A percentile compares a stretch with the other conserved stretches of the same genome.
phyloP scores from a whole-genome alignment of 1,140 invertebrate species.

The Pogonomyrmex californicus region DNA sequence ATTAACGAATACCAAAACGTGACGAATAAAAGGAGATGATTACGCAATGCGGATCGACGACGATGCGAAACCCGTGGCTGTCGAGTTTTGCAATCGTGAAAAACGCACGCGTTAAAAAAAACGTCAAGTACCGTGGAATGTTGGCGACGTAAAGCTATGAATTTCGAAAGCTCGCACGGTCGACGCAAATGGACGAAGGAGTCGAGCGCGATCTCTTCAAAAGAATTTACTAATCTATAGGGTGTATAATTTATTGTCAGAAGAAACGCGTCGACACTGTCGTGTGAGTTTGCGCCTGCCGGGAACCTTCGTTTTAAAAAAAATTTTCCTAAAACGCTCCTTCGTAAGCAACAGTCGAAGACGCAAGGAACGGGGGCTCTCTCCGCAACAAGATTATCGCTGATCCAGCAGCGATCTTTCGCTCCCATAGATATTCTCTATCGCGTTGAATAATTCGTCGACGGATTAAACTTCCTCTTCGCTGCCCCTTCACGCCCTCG shows the following conservation, averaged over 20 bases:
- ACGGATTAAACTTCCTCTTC: not conserved
- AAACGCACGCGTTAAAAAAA: not conserved
- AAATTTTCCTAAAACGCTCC: slow-evolving; percentile 42
- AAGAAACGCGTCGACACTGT: slow-evolving; percentile 3
- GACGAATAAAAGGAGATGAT: not conserved
- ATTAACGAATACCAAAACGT: not conserved
- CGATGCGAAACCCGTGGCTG: slow-evolving; percentile 79
- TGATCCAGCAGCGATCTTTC: slow-evolving; percentile 64
- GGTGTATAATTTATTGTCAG: slow-evolving; percentile 65
- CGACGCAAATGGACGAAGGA: not conserved
- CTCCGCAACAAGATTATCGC: slow-evolving; percentile 25
- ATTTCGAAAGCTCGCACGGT: not conserved
- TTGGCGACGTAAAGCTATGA: slow-evolving; percentile 2
- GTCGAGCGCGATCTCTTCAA: slow-evolving; percentile 1
- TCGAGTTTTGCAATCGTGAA: slow-evolving; percentile 65
- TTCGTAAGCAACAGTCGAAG: slow-evolving; percentile 6
- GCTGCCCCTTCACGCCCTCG: not conserved
- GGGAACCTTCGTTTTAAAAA: not conserved
- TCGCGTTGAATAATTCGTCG: not conserved
- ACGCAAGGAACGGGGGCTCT: not conserved
- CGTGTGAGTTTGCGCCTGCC: not conserved
- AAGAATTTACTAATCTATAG: not conserved
- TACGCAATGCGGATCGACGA: not conserved
- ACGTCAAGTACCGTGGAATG: not conserved
- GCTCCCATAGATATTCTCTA: slow-evolving; percentile 3